Evolutionary conservation across 2,888 invertebrate genomes (phyloP).

Genomic region (Rhamphomyia laevipes): DNA sequence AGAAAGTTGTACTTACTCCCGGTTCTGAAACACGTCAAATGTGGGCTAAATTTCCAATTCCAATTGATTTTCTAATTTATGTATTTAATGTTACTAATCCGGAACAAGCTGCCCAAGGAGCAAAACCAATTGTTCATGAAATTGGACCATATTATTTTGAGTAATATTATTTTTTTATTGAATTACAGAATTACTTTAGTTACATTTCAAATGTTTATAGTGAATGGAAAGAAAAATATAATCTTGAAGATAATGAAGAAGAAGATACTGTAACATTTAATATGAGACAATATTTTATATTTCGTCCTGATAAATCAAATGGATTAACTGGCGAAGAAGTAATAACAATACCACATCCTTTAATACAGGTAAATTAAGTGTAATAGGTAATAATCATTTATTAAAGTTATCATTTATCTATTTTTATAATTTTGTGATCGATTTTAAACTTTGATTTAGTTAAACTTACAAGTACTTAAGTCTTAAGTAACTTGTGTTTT

Average conservation of each 20-base stretch:
- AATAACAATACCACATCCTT: conserved; percentile 54
- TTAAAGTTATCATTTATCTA: neutral
- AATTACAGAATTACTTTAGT: too few relatives aligned
- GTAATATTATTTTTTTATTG: too few relatives aligned
- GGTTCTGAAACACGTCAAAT: conserved; percentile 59
- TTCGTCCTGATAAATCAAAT: conserved; percentile 47
- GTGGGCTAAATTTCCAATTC: conserved; percentile 66
- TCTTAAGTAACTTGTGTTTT: too few relatives aligned
- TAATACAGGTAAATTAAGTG: conserved; percentile 48
- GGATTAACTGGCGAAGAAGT: conserved; percentile 60
- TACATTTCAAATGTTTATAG: conserved; percentile 36
- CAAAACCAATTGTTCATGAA: conserved; percentile 56
- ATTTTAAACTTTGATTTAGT: too few relatives aligned
- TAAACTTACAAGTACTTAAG: too few relatives aligned
- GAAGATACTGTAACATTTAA: conserved; percentile 62
- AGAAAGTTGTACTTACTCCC: conserved; percentile 60
- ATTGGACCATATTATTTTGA: conserved; percentile 72
- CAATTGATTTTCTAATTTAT: conserved; percentile 60
- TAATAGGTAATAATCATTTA: neutral
- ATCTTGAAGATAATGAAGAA: conserved; percentile 54
- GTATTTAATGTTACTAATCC: conserved; percentile 72
- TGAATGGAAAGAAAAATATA: conserved; percentile 68
- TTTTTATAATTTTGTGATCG: neutral
- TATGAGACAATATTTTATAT: conserved; percentile 52
- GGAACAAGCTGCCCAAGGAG: conserved; percentile 55